Conservation (phyloP, 2,113 vertebrate genomes). For the Alces alces region DNA sequence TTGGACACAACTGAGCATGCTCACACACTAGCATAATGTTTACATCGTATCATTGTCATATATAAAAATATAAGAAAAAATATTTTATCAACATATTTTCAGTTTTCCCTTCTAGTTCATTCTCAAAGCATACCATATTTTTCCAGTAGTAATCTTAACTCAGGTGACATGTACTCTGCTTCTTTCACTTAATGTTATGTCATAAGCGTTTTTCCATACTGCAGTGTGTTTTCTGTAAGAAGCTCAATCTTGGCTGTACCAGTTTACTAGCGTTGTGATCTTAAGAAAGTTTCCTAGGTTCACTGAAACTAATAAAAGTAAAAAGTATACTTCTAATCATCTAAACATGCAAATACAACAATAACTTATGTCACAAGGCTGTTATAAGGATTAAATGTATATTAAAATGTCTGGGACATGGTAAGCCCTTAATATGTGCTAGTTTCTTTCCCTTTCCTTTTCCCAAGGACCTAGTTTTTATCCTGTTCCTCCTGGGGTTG, state of each 20-base stretch:
- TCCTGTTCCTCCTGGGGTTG: background rate
- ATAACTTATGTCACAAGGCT: background rate
- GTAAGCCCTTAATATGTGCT: background rate
- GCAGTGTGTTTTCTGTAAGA: background rate
- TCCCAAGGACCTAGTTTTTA: slow-evolving; percentile 5
- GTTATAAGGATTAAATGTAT: background rate
- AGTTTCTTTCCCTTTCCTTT: slow-evolving; percentile 37
- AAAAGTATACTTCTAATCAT: background rate
- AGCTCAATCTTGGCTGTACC: background rate
- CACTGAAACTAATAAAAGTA: background rate
- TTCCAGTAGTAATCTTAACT: background rate
- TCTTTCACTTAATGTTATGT: background rate
- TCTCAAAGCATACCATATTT: background rate
- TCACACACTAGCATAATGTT: background rate
- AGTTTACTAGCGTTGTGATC: background rate
- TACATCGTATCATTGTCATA: background rate
- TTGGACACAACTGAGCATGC: fast-evolving
- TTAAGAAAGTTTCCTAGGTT: slow-evolving; percentile 8
- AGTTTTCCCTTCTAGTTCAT: background rate
- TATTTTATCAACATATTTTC: background rate
- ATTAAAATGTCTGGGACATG: background rate
- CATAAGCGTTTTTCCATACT: background rate
- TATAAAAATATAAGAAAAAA: background rate
- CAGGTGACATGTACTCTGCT: background rate
- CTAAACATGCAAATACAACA: background rate